These are phyloP conservation scores for Ericerus pela DNA, from an alignment of 1,140 invertebrate species.

Conservation along the genomic window DNA sequence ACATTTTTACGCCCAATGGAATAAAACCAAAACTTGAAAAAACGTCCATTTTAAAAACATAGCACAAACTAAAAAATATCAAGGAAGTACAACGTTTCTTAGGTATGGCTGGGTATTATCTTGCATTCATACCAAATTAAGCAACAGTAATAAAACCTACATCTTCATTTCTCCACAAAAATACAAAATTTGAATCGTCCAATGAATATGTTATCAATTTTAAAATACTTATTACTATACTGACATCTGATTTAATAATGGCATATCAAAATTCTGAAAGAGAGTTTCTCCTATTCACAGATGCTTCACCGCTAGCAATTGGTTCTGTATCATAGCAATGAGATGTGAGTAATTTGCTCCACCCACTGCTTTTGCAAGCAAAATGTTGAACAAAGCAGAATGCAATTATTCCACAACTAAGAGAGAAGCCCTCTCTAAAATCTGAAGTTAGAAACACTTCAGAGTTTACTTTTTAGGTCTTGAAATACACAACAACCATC, in stretches of 20 bases:
- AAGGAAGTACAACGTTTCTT: slow-evolving; percentile 32
- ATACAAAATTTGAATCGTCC: background rate
- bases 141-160: slow-evolving; percentile 24
- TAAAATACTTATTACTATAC: slow-evolving; percentile 28
- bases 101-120: slow-evolving; percentile 32
- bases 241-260: slow-evolving; percentile 27
- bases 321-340: slow-evolving; percentile 28
- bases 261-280: slow-evolving; percentile 29
- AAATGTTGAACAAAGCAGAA: slow-evolving; percentile 31
- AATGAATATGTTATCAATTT: slow-evolving; percentile 25
- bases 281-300: slow-evolving; percentile 39
- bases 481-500: slow-evolving; percentile 37
- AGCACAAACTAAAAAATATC: slow-evolving; percentile 24
- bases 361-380: slow-evolving; percentile 30
- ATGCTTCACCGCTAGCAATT: slow-evolving; percentile 26
- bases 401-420: slow-evolving; percentile 32
- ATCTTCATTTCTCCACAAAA: slow-evolving; percentile 18
- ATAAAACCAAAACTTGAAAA: slow-evolving; percentile 28
- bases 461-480: slow-evolving; percentile 34
- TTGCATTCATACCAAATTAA: slow-evolving; percentile 28
- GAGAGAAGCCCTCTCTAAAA: slow-evolving; percentile 30
- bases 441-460: slow-evolving; percentile 34
- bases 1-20: slow-evolving; percentile 25
- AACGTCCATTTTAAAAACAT: slow-evolving; percentile 26
- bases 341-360: slow-evolving; percentile 16